Evolutionary conservation across 2,797 vertebrate genomes (phyloP).

Genomic region (Liparis tanakae): DNA sequence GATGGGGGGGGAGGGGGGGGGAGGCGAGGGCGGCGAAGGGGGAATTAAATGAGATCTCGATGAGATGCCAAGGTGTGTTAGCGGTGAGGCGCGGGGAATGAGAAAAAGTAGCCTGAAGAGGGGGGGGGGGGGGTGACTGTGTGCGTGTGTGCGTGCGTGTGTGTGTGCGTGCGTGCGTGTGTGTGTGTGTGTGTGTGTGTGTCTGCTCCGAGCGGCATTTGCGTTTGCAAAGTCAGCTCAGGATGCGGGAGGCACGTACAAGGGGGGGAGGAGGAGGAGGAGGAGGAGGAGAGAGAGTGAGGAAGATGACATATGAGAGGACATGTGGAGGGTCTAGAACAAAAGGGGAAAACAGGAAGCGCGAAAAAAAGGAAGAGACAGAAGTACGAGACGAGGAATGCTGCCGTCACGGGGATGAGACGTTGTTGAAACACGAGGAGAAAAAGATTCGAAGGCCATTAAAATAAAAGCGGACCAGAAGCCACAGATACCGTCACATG

Average conservation of each 20-base stretch:
- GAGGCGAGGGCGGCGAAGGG: conserved; percentile 15
- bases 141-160: too few relatives aligned
- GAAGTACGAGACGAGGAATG: conserved; percentile 3
- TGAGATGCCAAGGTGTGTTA: conserved; percentile 86
- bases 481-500: conserved; percentile 9
- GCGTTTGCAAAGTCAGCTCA: conserved; percentile 66
- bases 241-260: conserved; percentile 40
- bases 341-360: conserved; percentile 31
- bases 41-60: conserved; percentile 82
- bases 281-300: not conserved
- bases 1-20: conserved; percentile 45
- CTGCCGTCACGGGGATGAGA: conserved; percentile 1
- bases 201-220: conserved; percentile 38
- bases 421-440: not conserved
- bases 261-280: not conserved
- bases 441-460: conserved; percentile 12
- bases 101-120: conserved; percentile 66
- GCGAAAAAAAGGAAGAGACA: conserved; percentile 5
- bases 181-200: not conserved
- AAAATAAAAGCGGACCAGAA: conserved; percentile 32
- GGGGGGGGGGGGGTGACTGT: conserved; percentile 44
- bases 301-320: conserved; percentile 12
- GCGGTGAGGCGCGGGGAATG: conserved; percentile 72
- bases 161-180: not conserved
- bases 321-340: not conserved